Conservation (phyloP, 2,113 vertebrate genomes). For the Crotophaga sulcirostris region DNA sequence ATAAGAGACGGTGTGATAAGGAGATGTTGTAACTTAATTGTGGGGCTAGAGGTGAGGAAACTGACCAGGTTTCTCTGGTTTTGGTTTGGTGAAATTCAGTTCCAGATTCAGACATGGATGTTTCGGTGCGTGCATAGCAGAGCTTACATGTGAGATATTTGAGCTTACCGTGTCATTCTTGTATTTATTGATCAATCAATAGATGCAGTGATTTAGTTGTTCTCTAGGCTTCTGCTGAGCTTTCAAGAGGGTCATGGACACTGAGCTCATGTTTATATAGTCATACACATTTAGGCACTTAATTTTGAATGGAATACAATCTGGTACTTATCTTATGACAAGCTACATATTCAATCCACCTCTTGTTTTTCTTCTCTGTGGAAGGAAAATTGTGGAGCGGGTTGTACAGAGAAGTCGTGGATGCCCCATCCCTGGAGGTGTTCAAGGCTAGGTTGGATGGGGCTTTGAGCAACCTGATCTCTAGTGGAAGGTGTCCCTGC, state of each 20-base stretch:
- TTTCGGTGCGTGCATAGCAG: not conserved
- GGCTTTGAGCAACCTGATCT: too few species aligned
- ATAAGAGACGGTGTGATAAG: not conserved
- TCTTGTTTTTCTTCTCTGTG: not conserved
- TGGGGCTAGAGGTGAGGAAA: not conserved
- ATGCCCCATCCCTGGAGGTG: too few species aligned
- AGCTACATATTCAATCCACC: not conserved
- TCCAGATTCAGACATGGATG: not conserved
- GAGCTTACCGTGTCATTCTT: fast-evolving
- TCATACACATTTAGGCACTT: not conserved
- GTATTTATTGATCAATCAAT: not conserved
- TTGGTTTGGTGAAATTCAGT: not conserved
- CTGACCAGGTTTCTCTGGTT: not conserved
- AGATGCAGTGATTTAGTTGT: not conserved
- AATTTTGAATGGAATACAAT: not conserved
- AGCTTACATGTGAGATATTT: not conserved
- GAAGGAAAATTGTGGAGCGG: not conserved
- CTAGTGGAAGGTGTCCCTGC: too few species aligned
- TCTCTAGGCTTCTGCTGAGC: not conserved
- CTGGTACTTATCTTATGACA: not conserved
- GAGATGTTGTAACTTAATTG: not conserved
- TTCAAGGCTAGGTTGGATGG: too few species aligned
- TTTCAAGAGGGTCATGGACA: not conserved
- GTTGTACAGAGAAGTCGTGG: too few species aligned
- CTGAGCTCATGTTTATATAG: not conserved